Evolutionary conservation across 1,140 invertebrate species (phyloP).

Genomic region (Globodera rostochiensis): DNA sequence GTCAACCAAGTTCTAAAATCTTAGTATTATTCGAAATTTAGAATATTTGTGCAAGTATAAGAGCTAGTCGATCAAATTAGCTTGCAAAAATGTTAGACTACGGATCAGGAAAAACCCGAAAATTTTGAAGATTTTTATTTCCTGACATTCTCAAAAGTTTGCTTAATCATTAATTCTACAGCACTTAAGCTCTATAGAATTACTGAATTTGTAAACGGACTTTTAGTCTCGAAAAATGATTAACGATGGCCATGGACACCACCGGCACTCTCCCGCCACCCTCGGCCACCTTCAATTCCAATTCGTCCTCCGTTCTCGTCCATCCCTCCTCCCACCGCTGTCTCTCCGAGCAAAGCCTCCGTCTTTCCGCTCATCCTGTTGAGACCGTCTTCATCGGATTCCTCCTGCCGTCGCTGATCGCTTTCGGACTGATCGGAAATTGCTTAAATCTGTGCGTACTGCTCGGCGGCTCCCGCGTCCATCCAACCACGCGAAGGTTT

Average conservation of each 20-base stretch:
- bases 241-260: neutral
- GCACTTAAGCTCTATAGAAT: too few relatives aligned
- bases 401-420: slow-evolving; percentile 33
- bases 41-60: too few relatives aligned
- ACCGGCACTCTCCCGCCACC: neutral
- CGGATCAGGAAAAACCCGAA: too few relatives aligned
- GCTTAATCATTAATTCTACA: too few relatives aligned
- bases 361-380: slow-evolving; percentile 25
- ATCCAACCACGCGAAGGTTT: neutral
- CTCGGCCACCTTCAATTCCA: neutral
- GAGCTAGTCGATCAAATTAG: too few relatives aligned
- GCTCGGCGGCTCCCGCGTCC: neutral
- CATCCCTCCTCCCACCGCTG: slow-evolving; percentile 4
- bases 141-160: too few relatives aligned
- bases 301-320: neutral
- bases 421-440: slow-evolving; percentile 37
- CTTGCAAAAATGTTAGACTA: too few relatives aligned
- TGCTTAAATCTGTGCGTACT: slow-evolving; percentile 37
- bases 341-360: slow-evolving; percentile 31
- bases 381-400: slow-evolving; percentile 40
- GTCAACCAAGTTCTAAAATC: too few relatives aligned
- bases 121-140: too few relatives aligned
- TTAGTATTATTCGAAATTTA: too few relatives aligned
- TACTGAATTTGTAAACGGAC: too few relatives aligned
- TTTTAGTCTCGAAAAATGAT: neutral